Evolutionary conservation across 37 sponge, comb jelly and placozoan species (phyloP).

Genomic region (Theonella swinhoei): DNA sequence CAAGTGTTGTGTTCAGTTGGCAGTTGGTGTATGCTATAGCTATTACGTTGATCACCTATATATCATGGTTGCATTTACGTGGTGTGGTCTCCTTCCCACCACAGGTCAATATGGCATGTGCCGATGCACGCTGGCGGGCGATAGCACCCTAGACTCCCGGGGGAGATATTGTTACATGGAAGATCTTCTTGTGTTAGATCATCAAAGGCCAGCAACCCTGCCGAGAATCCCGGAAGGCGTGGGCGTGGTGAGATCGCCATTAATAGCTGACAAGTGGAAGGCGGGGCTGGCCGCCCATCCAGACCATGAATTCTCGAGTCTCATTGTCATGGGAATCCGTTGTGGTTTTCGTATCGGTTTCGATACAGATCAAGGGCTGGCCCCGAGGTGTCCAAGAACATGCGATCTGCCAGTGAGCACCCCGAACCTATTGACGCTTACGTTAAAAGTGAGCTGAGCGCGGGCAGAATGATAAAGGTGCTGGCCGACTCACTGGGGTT

Average conservation of each 20-base stretch:
- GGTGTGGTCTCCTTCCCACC: not conserved
- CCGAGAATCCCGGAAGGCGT: not conserved
- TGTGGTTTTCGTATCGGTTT: not conserved
- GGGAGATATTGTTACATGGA: not conserved
- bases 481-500: not conserved
- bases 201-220: not conserved
- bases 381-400: too few species aligned
- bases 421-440: constrained; percentile 9
- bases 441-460: not conserved
- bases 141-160: not conserved
- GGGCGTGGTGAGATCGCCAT: not conserved
- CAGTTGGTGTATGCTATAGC: not conserved
- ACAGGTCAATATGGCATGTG: too few species aligned
- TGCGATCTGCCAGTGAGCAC: constrained; percentile 6
- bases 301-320: not conserved
- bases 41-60: not conserved
- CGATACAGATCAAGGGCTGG: not conserved
- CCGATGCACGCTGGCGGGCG: not conserved
- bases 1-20: not conserved
- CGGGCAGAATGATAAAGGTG: not conserved
- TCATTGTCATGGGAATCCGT: not conserved
- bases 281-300: not conserved
- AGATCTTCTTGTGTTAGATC: not conserved
- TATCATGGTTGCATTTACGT: not conserved
- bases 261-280: not conserved